These are phyloP conservation scores for Dendropsophus ebraccatus DNA, from an alignment of 2,113 vertebrate genomes.

Conservation along the genomic window DNA sequence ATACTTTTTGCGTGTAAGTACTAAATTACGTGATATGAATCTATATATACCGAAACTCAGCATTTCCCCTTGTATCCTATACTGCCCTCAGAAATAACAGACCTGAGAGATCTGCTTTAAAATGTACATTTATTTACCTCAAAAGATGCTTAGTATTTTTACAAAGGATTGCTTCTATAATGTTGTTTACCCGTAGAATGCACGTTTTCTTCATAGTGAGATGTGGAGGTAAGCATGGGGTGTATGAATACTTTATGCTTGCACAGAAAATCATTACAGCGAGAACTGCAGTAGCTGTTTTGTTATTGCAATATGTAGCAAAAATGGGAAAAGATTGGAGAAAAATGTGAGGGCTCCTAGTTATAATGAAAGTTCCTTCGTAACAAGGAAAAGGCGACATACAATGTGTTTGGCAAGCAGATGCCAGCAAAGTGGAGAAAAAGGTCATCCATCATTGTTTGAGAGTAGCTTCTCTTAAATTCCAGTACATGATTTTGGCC, in stretches of 20 bases:
- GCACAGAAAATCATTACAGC: neutral
- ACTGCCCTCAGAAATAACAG: too few species aligned
- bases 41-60: too few species aligned
- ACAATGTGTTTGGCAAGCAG: neutral
- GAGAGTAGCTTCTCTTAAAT: conserved; percentile 23
- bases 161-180: neutral
- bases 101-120: too few species aligned
- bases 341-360: neutral
- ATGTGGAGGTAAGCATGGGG: neutral
- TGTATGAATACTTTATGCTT: neutral
- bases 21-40: too few species aligned
- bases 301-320: neutral
- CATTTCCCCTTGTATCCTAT: too few species aligned
- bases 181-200: neutral
- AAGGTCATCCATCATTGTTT: conserved; percentile 38
- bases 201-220: neutral
- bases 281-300: neutral
- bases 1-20: too few species aligned
- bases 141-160: neutral
- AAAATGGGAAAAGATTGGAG: neutral
- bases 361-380: neutral
- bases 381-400: conserved; percentile 17
- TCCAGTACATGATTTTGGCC: conserved; percentile 35
- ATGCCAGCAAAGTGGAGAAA: conserved; percentile 23
- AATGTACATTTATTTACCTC: neutral